Evolutionary conservation across 2,113 vertebrate genomes (phyloP).

Genomic region (Oncorhynchus nerka): DNA sequence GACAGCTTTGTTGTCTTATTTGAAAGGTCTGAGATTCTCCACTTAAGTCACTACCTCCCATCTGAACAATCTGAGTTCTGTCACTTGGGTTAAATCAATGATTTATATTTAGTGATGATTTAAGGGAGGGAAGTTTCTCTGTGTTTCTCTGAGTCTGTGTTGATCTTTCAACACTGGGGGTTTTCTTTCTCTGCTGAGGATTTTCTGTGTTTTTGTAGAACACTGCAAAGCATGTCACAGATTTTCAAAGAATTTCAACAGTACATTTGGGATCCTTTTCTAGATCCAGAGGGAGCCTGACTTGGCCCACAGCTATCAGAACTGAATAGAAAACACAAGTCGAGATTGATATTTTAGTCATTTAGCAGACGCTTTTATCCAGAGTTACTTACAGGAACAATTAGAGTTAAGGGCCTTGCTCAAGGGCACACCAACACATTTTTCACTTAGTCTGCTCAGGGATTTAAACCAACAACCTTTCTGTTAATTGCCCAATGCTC

Average conservation of each 20-base stretch:
- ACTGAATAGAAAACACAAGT: slow-evolving; percentile 5
- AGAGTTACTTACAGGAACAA: too few species aligned
- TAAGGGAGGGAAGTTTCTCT: neutral
- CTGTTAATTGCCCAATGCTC: too few species aligned
- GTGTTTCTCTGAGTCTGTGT: neutral
- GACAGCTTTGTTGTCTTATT: neutral
- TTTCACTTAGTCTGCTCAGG: too few species aligned
- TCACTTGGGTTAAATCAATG: too few species aligned
- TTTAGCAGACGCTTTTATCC: too few species aligned
- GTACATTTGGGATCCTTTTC: slow-evolving; percentile 21
- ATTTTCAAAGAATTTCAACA: neutral
- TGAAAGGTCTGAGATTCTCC: neutral
- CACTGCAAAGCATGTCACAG: neutral
- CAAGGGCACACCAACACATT: too few species aligned
- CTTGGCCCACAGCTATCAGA: slow-evolving; percentile 13
- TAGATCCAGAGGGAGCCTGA: slow-evolving; percentile 15
- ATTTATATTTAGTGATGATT: neutral
- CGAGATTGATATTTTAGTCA: neutral
- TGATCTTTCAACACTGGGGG: neutral
- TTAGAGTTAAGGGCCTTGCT: too few species aligned
- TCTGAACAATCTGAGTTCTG: neutral
- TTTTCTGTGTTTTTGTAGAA: neutral
- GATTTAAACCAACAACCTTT: too few species aligned
- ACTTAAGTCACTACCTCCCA: neutral
- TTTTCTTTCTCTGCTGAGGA: neutral